Evolutionary conservation across 2,888 invertebrate species (phyloP), one percentile per base, ranked within the genome.

Genomic region (Lomographa bimaculata): DNA sequence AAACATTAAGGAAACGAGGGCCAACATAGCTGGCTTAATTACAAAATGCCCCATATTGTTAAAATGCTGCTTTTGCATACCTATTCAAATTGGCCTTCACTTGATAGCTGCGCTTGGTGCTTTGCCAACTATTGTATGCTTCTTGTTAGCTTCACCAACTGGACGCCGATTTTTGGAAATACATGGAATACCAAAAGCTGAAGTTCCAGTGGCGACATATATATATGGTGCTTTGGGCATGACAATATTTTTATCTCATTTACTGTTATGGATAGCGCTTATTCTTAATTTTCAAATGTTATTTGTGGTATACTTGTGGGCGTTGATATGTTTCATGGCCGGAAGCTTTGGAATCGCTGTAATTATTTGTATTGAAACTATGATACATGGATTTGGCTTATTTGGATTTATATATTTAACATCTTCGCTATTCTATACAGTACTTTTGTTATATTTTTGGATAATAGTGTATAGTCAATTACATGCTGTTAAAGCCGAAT

Each of bases 371-470:
- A 38, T 48, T 9, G 53, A 58, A 49, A 30, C 41, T 24, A 50
- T 60, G 6, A 46, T 20, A 46, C 27, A 9, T 7, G 41, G 45
- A 7, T 17, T 57, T 18, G 2, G 33, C 3, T 4, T 7, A n/a
- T 67, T 64, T 47, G 65, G 57, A 1, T 3, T 42, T 5, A 1
- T 11, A 26, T 65, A 51, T 39, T 11, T 64, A 26, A 6, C 50
- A 5, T n/a, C 60, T 6, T 50, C 46, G 14, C 6, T 36, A 24
- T 3, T 54, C 0, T 54, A 61, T 35, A 46, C 47, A 6, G 7
- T 50, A 10, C 18, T 65, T 21, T 46, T 61, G 20, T 16, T 60
- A 2, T 70, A 70, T 43, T 70, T 67, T 50, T 68, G 71, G 71
- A 47, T 70, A 34, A 43, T 69, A 12, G 56, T 69, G 20, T 55